Evolutionary conservation across 2,888 invertebrate genomes (phyloP).

Genomic region (Trachelus stipa): DNA sequence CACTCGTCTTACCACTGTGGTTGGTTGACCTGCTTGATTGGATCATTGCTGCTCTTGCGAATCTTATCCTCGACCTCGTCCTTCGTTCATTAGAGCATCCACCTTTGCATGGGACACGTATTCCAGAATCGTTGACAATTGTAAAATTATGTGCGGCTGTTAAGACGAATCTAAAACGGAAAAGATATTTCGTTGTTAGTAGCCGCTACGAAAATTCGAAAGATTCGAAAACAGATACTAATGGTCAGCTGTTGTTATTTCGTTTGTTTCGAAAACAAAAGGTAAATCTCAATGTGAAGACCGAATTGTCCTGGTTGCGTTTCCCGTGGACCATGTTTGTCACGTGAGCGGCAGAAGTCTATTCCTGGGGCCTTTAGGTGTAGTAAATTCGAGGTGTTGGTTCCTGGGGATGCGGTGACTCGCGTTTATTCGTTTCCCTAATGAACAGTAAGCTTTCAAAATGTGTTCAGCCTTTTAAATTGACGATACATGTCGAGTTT

Average conservation of each 20-base stretch:
- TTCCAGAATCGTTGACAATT: background rate
- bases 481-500: background rate
- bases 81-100: background rate
- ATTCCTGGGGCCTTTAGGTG: slow-evolving; percentile 1
- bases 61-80: background rate
- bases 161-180: background rate
- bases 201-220: background rate
- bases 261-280: background rate
- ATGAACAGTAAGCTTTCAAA: background rate
- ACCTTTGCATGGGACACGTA: background rate
- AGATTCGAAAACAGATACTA: background rate
- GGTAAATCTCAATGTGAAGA: background rate
- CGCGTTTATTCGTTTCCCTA: background rate
- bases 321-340: slow-evolving; percentile 2
- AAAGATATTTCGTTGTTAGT: background rate
- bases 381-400: slow-evolving; percentile 5
- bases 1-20: background rate
- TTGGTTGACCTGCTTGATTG: background rate
- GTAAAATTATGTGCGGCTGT: background rate
- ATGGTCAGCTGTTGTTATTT: background rate
- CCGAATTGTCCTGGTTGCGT: background rate
- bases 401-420: slow-evolving; percentile 1
- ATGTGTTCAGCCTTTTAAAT: background rate
- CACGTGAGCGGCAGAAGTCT: slow-evolving; percentile 4
- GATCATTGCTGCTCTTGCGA: background rate